Evolutionary conservation across 2,797 vertebrate genomes (phyloP).

Genomic region (Catostomus latipinnis): DNA sequence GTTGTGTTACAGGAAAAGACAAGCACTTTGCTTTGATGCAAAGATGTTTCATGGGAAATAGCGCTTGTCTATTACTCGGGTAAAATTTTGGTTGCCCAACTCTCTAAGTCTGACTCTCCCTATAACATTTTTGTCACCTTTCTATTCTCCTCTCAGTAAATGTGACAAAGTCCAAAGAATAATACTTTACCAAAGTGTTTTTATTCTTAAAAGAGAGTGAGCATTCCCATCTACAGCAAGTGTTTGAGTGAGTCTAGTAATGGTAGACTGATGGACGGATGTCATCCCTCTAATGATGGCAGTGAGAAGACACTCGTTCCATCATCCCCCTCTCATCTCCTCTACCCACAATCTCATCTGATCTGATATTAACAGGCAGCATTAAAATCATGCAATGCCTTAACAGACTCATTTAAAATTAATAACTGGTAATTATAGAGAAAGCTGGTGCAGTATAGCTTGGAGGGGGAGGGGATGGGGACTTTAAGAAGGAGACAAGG

Average conservation of each 20-base stretch:
- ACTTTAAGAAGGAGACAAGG: background rate
- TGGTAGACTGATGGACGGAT: constrained; percentile 56
- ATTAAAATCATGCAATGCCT: constrained; percentile 97
- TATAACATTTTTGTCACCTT: background rate
- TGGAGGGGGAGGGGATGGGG: constrained; percentile 35
- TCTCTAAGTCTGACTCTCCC: background rate
- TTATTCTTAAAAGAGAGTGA: background rate
- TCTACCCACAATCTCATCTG: constrained; percentile 80
- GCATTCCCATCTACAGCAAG: background rate
- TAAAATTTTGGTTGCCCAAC: too few relatives aligned
- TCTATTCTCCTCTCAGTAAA: background rate
- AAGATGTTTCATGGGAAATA: too few relatives aligned
- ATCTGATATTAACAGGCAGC: constrained; percentile 92
- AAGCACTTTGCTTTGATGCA: too few relatives aligned
- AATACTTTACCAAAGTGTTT: background rate
- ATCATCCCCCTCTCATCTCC: constrained; percentile 77
- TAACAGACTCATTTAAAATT: constrained; percentile 98
- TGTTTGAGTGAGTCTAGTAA: constrained; percentile 43
- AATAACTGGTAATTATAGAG: constrained; percentile 97
- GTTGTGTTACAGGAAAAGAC: too few relatives aligned
- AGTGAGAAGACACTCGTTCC: constrained; percentile 75
- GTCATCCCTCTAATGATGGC: constrained; percentile 70
- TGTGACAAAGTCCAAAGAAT: background rate
- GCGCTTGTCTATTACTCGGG: too few relatives aligned
- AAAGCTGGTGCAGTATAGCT: constrained; percentile 63